These are phyloP conservation scores for Chaitophorus viminalis DNA, from an alignment of 2,888 invertebrate species.

Conservation along the genomic window DNA sequence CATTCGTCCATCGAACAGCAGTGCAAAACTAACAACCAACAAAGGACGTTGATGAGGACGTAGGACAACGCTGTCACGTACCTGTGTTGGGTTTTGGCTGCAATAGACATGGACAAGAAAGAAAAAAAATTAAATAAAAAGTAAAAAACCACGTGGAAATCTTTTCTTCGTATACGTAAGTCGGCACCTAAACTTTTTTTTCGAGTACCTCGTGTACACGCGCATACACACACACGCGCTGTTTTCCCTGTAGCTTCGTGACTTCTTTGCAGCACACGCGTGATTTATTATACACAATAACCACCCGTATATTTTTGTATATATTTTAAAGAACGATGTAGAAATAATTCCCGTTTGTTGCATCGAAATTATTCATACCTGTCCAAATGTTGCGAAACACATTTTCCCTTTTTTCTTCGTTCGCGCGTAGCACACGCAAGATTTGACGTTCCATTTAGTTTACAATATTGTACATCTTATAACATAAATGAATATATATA, in stretches of 20 bases:
- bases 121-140: background rate
- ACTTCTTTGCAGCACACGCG: background rate
- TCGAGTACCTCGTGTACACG: too few species aligned
- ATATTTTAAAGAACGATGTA: background rate
- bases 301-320: background rate
- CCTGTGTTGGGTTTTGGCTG: too few species aligned
- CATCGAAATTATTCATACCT: background rate
- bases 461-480: too few species aligned
- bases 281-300: background rate
- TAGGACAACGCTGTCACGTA: too few species aligned
- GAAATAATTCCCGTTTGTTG: background rate
- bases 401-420: background rate
- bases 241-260: background rate
- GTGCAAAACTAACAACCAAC: too few species aligned
- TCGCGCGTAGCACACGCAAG: background rate
- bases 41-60: too few species aligned
- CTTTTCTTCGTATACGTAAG: background rate
- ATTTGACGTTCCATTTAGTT: background rate
- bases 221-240: too few species aligned
- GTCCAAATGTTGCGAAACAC: background rate
- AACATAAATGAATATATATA: too few species aligned
- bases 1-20: too few species aligned
- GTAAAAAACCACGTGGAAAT: background rate
- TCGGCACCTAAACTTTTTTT: background rate
- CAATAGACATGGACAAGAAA: background rate